Evolutionary conservation across 2,113 vertebrate species (phyloP).

Genomic region (Origma solitaria): DNA sequence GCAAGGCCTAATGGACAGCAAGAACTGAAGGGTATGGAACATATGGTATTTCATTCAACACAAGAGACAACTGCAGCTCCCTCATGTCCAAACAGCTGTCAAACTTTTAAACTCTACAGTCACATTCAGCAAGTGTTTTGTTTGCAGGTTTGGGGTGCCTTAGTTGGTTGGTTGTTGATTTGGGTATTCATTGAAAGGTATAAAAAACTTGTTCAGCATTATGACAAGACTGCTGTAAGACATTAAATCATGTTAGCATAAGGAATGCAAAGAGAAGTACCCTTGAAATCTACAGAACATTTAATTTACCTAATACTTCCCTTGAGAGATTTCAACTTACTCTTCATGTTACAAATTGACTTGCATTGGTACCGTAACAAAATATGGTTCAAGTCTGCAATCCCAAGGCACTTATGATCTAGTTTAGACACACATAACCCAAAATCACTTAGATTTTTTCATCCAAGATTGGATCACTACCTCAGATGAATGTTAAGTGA

Average conservation of each 20-base stretch:
- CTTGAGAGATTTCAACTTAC: background rate
- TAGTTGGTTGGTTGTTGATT: background rate
- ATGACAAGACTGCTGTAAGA: background rate
- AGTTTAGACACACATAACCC: background rate
- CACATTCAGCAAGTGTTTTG: background rate
- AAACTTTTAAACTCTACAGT: background rate
- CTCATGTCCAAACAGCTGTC: background rate
- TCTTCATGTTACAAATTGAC: accelerated
- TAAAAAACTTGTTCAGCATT: background rate
- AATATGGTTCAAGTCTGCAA: background rate
- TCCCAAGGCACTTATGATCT: background rate
- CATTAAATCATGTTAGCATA: background rate
- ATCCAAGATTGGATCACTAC: background rate
- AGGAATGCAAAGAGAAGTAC: background rate
- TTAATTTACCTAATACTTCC: background rate
- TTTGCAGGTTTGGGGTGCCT: background rate
- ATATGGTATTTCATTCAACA: background rate
- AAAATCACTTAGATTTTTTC: background rate
- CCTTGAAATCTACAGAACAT: background rate
- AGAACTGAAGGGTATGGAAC: background rate
- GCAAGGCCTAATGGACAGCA: background rate
- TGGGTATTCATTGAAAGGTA: background rate
- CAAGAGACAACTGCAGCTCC: background rate
- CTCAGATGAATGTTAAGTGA: background rate
- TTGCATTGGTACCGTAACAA: background rate